phyloP scores from a whole-genome alignment of 2,113 vertebrate species.

The Perca fluviatilis region DNA sequence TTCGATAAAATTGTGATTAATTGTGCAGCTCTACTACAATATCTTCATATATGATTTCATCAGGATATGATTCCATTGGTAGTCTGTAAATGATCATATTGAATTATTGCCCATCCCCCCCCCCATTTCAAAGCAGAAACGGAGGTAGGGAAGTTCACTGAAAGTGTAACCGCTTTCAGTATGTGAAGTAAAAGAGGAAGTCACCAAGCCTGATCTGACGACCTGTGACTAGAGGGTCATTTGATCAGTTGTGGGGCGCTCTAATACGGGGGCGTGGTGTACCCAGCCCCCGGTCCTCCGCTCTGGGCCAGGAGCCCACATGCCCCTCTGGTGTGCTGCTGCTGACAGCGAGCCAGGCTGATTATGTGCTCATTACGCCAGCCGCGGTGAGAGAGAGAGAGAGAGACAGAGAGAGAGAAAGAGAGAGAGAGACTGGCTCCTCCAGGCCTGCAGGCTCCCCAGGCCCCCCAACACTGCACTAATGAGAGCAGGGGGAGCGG shows the following conservation, averaged over 20 bases:
- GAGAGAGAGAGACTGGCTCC: slow-evolving; percentile 75
- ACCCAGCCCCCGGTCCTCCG: slow-evolving; percentile 62
- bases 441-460: slow-evolving; percentile 79
- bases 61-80: too few species aligned
- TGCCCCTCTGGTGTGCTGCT: slow-evolving; percentile 77
- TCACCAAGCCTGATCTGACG: slow-evolving; percentile 49
- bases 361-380: slow-evolving; percentile 86
- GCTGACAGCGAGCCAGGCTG: slow-evolving; percentile 81
- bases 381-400: slow-evolving; percentile 59
- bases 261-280: slow-evolving; percentile 19
- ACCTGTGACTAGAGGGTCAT: slow-evolving; percentile 56
- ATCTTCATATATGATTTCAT: too few species aligned
- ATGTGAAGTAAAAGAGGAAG: slow-evolving; percentile 62
- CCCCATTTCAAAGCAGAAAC: neutral
- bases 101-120: too few species aligned
- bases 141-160: slow-evolving; percentile 44
- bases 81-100: too few species aligned
- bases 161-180: slow-evolving; percentile 49
- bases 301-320: slow-evolving; percentile 78
- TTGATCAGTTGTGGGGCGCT: slow-evolving; percentile 56
- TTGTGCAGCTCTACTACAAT: too few species aligned
- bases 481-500: slow-evolving; percentile 84
- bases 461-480: slow-evolving; percentile 76
- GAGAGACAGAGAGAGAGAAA: slow-evolving; percentile 13
- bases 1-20: too few species aligned